These are phyloP conservation scores for Patella ulyssiponensis DNA, from an alignment of 2,888 invertebrate species.

Conservation along the genomic window DNA sequence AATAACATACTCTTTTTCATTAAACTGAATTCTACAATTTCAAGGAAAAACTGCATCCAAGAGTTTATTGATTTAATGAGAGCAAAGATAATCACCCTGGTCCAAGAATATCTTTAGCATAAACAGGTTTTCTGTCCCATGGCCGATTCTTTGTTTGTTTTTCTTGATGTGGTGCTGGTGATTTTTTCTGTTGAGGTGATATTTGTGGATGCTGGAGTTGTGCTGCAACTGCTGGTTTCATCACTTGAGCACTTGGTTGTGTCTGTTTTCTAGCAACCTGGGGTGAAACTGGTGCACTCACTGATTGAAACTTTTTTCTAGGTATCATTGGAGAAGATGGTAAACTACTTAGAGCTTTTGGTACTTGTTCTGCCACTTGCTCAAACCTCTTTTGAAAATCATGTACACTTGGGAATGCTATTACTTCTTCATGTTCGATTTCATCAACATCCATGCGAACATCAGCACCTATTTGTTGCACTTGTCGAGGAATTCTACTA, in stretches of 20 bases:
- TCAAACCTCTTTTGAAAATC: slow-evolving; percentile 56
- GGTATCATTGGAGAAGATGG: slow-evolving; percentile 19
- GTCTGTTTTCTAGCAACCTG: slow-evolving; percentile 21
- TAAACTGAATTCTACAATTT: too few relatives aligned
- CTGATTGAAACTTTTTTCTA: slow-evolving; percentile 2
- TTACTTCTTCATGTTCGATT: slow-evolving; percentile 39
- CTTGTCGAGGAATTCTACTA: too few relatives aligned
- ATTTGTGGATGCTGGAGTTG: neutral
- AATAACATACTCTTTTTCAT: too few relatives aligned
- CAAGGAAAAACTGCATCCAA: too few relatives aligned
- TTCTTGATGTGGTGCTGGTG: neutral
- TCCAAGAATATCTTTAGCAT: neutral
- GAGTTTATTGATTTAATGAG: neutral
- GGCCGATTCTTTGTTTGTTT: neutral
- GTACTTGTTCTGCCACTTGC: slow-evolving; percentile 32
- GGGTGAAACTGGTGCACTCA: slow-evolving; percentile 11
- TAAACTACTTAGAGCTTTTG: slow-evolving; percentile 34
- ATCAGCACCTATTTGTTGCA: too few relatives aligned
- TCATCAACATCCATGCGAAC: too few relatives aligned
- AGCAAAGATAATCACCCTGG: slow-evolving; percentile 2
- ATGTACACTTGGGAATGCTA: slow-evolving; percentile 47
- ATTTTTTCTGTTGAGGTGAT: neutral
- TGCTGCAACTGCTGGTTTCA: neutral
- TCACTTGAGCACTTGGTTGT: slow-evolving; percentile 6
- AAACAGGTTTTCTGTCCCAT: neutral